These are phyloP conservation scores for Cepaea nemoralis DNA, from an alignment of 1,140 invertebrate species.

Conservation along the genomic window DNA sequence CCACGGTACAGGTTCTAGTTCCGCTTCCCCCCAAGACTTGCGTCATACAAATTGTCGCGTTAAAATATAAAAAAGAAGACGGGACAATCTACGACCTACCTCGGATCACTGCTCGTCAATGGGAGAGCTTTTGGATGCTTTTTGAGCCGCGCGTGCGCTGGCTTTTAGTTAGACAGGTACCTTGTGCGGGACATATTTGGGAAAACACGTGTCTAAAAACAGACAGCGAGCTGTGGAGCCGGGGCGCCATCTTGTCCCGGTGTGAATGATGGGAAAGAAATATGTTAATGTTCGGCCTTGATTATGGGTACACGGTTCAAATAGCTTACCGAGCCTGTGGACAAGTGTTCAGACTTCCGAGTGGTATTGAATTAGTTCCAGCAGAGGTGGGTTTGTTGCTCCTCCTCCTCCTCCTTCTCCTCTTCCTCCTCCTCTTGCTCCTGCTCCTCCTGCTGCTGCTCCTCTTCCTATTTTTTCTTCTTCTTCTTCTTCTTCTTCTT, in stretches of 20 bases:
- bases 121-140: not conserved
- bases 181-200: not conserved
- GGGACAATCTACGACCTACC: not conserved
- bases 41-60: not conserved
- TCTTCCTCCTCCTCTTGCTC: not conserved
- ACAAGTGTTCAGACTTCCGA: not conserved
- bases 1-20: slow-evolving; percentile 1
- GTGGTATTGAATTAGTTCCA: not conserved
- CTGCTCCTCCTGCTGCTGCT: not conserved
- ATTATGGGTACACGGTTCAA: not conserved
- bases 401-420: too few species aligned
- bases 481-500: not conserved
- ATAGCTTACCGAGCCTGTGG: not conserved
- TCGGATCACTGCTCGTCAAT: not conserved
- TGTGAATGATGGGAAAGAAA: not conserved
- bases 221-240: not conserved
- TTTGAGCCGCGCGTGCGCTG: not conserved
- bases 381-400: not conserved
- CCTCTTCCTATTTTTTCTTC: not conserved
- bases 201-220: not conserved
- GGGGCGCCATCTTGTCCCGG: not conserved
- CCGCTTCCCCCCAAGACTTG: not conserved
- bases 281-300: not conserved
- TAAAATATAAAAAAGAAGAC: not conserved
- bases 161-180: slow-evolving; percentile 4